Evolutionary conservation across 2,113 vertebrate genomes (phyloP), one percentile per base, ranked within the genome.

Genomic region (Lampris megalopsis): DNA sequence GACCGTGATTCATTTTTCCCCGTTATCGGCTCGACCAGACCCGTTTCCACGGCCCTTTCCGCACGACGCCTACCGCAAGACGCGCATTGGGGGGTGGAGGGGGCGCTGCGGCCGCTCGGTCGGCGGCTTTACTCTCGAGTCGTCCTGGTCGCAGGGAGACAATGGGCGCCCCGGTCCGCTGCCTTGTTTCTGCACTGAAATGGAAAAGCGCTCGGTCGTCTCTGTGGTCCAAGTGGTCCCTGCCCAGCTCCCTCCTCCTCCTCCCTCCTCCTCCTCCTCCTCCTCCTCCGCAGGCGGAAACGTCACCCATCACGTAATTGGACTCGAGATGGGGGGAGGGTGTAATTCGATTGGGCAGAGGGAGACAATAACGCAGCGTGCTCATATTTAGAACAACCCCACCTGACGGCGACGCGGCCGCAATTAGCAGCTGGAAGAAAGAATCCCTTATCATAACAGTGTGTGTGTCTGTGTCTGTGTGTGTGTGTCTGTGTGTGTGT

Each of bases 301-400:
- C 93, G 94, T 95, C 93, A 94, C 88, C 82, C 81, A 91, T 86
- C 92, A 93, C 94, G 94, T 91, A 93, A 92, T 91, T 90, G 83
- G 84, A 82, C 86, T 90, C 88, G 87, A 83, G 88, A 92, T 87
- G 90, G 86, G 91, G 24, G 93, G 91, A 85, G 86, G 91, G 91
- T 81, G 91, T 82, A 81, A 92, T 90, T 89, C 72, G 84, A 89
- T 91, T 81, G 73, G 78, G 74, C 48, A 52, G 47, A 52, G 71
- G 68, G 73, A 59, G 58, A 10, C 68, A 67, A 79, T 85, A 77
- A 78, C 87, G 69, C 92, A 87, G 90, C 93, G 86, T 88, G 90
- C 85, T 75, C 89, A 85, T 85, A 66, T 90, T 92, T 84, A 83
- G 66, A 90, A 93, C 91, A 89, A 88, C 84, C 24, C 83, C 90